Evolutionary conservation across 2,797 vertebrate species (phyloP), one percentile per base, ranked within the genome.

Genomic region (Typhlichthys eigenmanni): DNA sequence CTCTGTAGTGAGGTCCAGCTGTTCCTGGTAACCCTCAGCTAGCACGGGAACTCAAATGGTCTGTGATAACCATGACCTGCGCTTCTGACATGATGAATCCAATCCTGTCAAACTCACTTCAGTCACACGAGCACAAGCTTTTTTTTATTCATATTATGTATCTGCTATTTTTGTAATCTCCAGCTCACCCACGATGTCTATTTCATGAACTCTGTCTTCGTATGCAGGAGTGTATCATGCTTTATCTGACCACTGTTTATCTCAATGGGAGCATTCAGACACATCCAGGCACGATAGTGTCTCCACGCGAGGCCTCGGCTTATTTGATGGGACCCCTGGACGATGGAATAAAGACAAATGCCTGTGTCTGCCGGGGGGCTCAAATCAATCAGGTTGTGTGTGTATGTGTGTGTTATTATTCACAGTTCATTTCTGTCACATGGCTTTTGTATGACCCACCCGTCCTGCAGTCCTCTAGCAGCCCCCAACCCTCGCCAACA

Each of bases 371-470:
- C 61, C 50, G 4, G 14, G 19, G 58, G 72, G 79, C 87, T 90
- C 85, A 89, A 82, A 94, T 94, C 93, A 92, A 91, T 95, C 93
- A 93, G 85, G 68, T 85, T 92, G 92, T 88, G 91, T 91, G 19
- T 24, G 19, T 24, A 24, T 24, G 19, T 24, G 19, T 91, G 90
- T 91, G 91, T 92, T 93, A 93, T 93, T 91, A 90, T 91, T 93
- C 89, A 86, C 89, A 82, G 89, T 91, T 90, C 89, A 90, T 93
- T 89, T 93, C 89, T 92, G 90, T 92, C 91, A 92, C 83, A 54
- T 76, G 79, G 84, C 85, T 87, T 90, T 86, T 83, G 66, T 83
- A 70, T 87, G 82, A 83, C n/a, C 3, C 51, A 38, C 47, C 79
- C 83, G 74, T 75, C 79, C 79, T 77, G 70, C 76, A 75, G 13